These are phyloP conservation scores for Ruditapes philippinarum DNA, from an alignment of 1,140 invertebrate species.

Conservation along the genomic window DNA sequence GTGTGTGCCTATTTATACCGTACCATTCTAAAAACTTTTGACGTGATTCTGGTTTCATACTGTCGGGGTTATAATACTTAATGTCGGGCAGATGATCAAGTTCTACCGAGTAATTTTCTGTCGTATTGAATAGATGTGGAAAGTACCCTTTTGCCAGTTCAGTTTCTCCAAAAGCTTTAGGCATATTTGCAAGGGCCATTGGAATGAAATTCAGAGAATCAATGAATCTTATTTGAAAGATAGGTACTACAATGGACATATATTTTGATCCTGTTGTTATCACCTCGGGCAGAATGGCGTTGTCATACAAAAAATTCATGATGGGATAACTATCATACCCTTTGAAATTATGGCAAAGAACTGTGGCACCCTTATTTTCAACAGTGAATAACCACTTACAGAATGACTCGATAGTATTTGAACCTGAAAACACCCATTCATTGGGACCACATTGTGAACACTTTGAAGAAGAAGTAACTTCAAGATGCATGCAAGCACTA, in stretches of 20 bases:
- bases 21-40: slow-evolving; percentile 40
- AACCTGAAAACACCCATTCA: slow-evolving; percentile 24
- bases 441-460: slow-evolving; percentile 31
- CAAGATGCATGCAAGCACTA: slow-evolving; percentile 36
- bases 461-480: background rate
- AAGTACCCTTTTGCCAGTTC: slow-evolving; percentile 60
- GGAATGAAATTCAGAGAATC: slow-evolving; percentile 44
- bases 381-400: slow-evolving; percentile 45
- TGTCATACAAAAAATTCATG: background rate
- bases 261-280: background rate
- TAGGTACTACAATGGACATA: slow-evolving; percentile 22
- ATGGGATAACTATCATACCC: slow-evolving; percentile 15
- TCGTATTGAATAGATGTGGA: slow-evolving; percentile 36
- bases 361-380: slow-evolving; percentile 11
- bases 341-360: slow-evolving; percentile 42
- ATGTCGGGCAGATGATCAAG: background rate
- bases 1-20: background rate
- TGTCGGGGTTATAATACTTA: slow-evolving; percentile 9
- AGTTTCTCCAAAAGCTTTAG: slow-evolving; percentile 15
- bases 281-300: slow-evolving; percentile 10
- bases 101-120: background rate
- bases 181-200: background rate
- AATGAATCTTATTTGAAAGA: slow-evolving; percentile 3
- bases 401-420: background rate
- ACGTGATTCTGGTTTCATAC: slow-evolving; percentile 18